Percentiles rank a stretch among this genome's conserved stretches.
Evolutionary conservation across 2,797 vertebrate species (phyloP).

Genomic region (Cyclopterus lumpus): DNA sequence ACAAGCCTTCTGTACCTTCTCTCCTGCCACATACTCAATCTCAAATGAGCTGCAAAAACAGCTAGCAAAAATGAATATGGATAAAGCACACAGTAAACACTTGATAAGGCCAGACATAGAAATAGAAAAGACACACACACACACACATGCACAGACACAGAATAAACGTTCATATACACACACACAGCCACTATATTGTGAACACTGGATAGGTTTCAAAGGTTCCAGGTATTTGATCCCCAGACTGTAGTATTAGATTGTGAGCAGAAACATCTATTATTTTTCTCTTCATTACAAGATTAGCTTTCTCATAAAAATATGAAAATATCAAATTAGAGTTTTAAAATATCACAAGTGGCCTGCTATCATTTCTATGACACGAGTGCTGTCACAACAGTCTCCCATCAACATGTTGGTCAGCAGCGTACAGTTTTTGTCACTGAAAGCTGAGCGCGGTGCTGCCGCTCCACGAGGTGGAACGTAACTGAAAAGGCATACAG

Average conservation of each 20-base stretch:
- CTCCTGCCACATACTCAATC: conserved; percentile 47
- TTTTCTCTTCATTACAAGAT: conserved; percentile 45
- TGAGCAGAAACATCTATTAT: conserved; percentile 40
- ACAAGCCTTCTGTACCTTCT: conserved; percentile 23
- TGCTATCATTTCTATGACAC: conserved; percentile 6
- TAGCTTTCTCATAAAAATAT: conserved; percentile 34
- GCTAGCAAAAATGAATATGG: conserved; percentile 68
- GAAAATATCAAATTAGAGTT: conserved; percentile 39
- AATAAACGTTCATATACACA: conserved; percentile 50
- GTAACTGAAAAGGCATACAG: conserved; percentile 12
- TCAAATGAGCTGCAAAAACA: conserved; percentile 71
- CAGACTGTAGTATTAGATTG: conserved; percentile 42
- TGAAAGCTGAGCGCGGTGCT: conserved; percentile 29
- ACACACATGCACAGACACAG: conserved; percentile 6
- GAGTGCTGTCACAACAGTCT: conserved; percentile 12
- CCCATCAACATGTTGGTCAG: conserved; percentile 15
- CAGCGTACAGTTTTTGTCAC: conserved; percentile 19
- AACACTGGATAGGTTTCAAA: conserved; percentile 45
- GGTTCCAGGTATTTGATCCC: conserved; percentile 46
- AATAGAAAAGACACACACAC: conserved; percentile 26
- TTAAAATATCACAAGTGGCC: conserved; percentile 16
- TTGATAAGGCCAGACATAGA: conserved; percentile 57
- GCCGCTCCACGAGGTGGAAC: conserved; percentile 24
- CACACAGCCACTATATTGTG: conserved; percentile 33
- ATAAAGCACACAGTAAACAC: conserved; percentile 68